Conservation (phyloP, 1,140 invertebrate species). For the Cotesia glomerata region DNA sequence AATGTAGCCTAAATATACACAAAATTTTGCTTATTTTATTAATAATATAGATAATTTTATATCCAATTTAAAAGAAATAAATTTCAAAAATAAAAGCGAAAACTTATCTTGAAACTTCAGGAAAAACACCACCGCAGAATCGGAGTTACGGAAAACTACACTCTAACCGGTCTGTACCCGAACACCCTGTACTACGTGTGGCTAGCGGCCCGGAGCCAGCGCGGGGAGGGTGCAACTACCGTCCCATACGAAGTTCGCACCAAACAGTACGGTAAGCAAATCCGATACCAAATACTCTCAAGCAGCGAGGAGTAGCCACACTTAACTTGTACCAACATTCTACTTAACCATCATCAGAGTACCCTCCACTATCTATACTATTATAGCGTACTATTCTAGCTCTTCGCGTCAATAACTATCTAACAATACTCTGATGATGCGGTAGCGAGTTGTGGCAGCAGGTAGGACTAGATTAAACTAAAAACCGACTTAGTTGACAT, state of each 20-base stretch:
- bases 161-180: constrained; percentile 86
- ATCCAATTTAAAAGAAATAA: neutral
- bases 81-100: neutral
- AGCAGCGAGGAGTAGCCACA: constrained; percentile 59
- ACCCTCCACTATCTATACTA: neutral
- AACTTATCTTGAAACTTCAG: constrained; percentile 46
- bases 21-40: too few relatives aligned
- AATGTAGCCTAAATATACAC: too few relatives aligned
- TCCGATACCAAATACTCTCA: constrained; percentile 42
- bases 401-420: neutral
- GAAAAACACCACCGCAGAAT: constrained; percentile 75
- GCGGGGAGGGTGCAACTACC: constrained; percentile 93
- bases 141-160: constrained; percentile 82
- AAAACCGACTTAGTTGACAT: too few relatives aligned
- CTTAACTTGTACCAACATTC: constrained; percentile 20
- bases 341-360: constrained; percentile 5
- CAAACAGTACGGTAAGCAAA: constrained; percentile 93
- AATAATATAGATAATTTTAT: too few relatives aligned
- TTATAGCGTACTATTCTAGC: neutral
- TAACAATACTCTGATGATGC: constrained; percentile 14
- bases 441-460: constrained; percentile 46
- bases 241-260: constrained; percentile 93
- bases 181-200: constrained; percentile 96
- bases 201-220: constrained; percentile 88
- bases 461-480: constrained; percentile 47